phyloP scores from a whole-genome alignment of 2,113 vertebrate genomes.

The Dromas ardeola region DNA sequence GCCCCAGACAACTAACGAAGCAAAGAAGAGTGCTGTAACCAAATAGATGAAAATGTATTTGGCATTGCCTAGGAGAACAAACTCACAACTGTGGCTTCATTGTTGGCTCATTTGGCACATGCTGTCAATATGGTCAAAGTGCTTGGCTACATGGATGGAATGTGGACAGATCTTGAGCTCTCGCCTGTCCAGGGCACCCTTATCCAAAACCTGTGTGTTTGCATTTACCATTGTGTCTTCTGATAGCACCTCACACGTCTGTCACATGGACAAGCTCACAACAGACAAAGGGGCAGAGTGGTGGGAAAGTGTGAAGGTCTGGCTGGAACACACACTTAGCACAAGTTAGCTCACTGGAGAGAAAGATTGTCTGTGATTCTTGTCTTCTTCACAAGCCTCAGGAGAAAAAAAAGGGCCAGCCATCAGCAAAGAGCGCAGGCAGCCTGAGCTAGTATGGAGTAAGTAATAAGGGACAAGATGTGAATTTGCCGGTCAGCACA shows the following conservation, averaged over 20 bases:
- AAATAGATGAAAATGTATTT: neutral
- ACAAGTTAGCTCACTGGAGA: neutral
- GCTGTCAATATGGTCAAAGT: neutral
- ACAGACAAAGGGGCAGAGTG: neutral
- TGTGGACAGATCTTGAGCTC: neutral
- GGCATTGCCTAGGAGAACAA: neutral
- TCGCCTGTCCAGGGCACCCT: neutral
- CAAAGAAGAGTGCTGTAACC: neutral
- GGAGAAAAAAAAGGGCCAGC: neutral
- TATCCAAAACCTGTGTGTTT: neutral
- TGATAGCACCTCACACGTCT: neutral
- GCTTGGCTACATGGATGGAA: rapidly evolving
- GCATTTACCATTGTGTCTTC: neutral
- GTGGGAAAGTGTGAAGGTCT: neutral
- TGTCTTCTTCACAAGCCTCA: neutral
- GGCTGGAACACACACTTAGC: neutral
- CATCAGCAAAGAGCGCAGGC: neutral
- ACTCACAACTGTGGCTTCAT: neutral
- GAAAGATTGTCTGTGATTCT: neutral
- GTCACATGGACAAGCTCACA: neutral
- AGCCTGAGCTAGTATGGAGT: neutral
- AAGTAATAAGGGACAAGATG: neutral
- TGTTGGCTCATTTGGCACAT: neutral
- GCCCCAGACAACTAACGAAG: neutral
- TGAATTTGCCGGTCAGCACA: neutral